phyloP scores from a whole-genome alignment of 2,113 vertebrate genomes.

The Nibea albiflora region DNA sequence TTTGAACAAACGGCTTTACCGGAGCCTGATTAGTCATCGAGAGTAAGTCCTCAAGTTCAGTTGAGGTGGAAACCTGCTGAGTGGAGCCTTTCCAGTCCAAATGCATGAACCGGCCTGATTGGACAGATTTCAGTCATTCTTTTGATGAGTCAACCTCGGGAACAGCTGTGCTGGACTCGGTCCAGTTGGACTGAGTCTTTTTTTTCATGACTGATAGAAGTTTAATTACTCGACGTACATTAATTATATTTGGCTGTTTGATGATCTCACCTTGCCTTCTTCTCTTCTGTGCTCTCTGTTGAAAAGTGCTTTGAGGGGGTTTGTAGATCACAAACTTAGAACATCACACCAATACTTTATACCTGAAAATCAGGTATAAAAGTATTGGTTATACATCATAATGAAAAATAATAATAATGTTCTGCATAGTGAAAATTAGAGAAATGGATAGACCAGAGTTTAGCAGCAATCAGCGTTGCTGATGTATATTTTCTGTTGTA shows the following conservation, averaged over 20 bases:
- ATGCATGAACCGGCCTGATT: constrained; percentile 16
- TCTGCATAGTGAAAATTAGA: no score
- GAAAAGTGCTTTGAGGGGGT: not conserved
- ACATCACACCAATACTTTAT: no score
- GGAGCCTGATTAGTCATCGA: constrained; percentile 18
- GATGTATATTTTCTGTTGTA: no score
- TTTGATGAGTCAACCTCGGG: constrained; percentile 21
- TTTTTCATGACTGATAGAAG: not conserved
- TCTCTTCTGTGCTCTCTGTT: not conserved
- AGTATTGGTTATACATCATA: no score
- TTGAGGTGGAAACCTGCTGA: constrained; percentile 13
- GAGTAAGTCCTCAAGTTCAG: not conserved
- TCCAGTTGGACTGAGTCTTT: constrained; percentile 19
- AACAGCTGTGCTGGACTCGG: constrained; percentile 39
- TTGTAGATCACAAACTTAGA: no score
- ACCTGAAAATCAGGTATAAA: no score
- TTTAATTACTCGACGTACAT: not conserved
- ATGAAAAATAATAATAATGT: no score
- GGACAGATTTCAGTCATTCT: constrained; percentile 46
- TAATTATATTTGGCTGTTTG: not conserved
- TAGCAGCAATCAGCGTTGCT: no score
- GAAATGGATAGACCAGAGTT: no score
- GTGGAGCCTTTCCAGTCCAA: constrained; percentile 7
- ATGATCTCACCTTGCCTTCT: not conserved
- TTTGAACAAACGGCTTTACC: not conserved